Evolutionary conservation across 2,113 vertebrate species (phyloP).

Genomic region (Tetrao urogallus): DNA sequence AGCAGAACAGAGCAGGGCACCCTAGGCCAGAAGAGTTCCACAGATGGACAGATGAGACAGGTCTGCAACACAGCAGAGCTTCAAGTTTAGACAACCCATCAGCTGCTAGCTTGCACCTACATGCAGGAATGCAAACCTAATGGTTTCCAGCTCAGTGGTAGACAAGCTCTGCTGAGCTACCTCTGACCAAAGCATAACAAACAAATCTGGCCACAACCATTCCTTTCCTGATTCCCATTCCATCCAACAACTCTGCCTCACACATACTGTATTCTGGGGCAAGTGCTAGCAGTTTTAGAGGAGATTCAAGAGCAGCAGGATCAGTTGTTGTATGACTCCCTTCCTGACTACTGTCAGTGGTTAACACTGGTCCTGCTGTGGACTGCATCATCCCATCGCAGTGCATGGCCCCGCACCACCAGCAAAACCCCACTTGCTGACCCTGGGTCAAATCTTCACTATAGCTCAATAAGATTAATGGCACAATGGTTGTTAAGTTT

Average conservation of each 20-base stretch:
- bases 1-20: background rate
- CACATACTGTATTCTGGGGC: background rate
- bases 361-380: background rate
- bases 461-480: slow-evolving; percentile 75
- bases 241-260: background rate
- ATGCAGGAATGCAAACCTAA: background rate
- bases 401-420: slow-evolving; percentile 1
- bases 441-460: slow-evolving; percentile 56
- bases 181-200: background rate
- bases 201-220: background rate
- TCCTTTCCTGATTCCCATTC: background rate
- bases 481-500: slow-evolving; percentile 54
- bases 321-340: background rate
- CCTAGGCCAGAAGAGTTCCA: background rate
- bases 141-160: background rate
- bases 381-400: background rate
- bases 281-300: background rate
- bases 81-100: background rate
- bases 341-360: background rate
- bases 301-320: background rate
- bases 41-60: background rate
- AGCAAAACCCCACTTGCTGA: slow-evolving; percentile 42
- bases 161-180: background rate
- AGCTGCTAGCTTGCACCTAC: background rate
- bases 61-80: background rate